Percentiles rank a stretch among this genome's conserved stretches.
Evolutionary conservation across 2,797 vertebrate species (phyloP).

Genomic region (Neomorphus geoffroyi): DNA sequence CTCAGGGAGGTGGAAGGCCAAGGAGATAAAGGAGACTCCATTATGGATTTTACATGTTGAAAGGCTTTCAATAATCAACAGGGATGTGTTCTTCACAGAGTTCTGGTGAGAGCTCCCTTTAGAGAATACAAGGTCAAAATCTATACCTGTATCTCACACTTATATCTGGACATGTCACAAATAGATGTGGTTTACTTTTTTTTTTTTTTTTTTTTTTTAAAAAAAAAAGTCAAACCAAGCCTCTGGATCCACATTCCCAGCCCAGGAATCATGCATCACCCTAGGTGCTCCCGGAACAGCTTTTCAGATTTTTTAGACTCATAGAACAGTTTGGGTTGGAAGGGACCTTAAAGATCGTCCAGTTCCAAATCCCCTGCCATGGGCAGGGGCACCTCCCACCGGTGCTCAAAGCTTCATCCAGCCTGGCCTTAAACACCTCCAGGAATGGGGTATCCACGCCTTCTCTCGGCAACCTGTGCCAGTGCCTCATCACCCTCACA

Average conservation of each 20-base stretch:
- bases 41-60: background rate
- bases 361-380: too few relatives aligned
- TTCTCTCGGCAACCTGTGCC: too few relatives aligned
- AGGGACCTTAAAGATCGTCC: too few relatives aligned
- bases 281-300: background rate
- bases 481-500: too few relatives aligned
- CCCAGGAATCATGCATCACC: accelerated
- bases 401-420: too few relatives aligned
- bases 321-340: too few relatives aligned
- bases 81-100: background rate
- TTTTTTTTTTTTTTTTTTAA: background rate
- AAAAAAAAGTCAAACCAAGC: background rate
- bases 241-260: background rate
- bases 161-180: accelerated
- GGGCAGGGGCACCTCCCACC: too few relatives aligned
- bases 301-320: too few relatives aligned
- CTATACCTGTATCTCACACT: background rate
- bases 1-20: background rate
- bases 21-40: background rate
- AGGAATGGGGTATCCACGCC: too few relatives aligned
- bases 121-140: background rate
- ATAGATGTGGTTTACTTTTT: accelerated
- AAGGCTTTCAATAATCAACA: background rate
- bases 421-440: too few relatives aligned
- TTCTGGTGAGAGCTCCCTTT: background rate